phyloP scores from a whole-genome alignment of 1,140 invertebrate species.

The Monomorium pharaonis region DNA sequence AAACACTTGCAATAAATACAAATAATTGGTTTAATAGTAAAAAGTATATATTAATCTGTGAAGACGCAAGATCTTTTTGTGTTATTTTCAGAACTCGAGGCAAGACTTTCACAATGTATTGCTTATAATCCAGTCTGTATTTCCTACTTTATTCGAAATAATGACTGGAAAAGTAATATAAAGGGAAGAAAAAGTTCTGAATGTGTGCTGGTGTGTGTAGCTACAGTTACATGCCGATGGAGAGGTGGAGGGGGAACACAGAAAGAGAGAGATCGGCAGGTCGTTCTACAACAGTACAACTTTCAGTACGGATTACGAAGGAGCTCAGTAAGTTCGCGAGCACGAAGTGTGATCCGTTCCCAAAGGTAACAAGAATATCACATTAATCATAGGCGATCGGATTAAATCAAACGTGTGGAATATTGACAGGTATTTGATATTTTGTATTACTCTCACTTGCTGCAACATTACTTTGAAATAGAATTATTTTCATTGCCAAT shows the following conservation, averaged over 20 bases:
- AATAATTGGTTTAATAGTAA: neutral
- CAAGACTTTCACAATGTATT: neutral
- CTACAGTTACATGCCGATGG: slow-evolving; percentile 11
- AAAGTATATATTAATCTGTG: neutral
- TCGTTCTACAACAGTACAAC: slow-evolving; percentile 72
- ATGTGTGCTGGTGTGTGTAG: neutral
- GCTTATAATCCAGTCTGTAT: neutral
- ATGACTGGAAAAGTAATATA: neutral
- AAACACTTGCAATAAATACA: neutral
- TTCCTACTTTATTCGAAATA: neutral
- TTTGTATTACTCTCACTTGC: neutral
- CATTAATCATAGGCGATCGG: neutral
- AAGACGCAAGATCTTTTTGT: neutral
- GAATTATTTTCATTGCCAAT: neutral
- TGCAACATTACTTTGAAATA: neutral
- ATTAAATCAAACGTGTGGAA: slow-evolving; percentile 11
- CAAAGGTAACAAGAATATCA: neutral
- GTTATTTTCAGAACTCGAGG: neutral
- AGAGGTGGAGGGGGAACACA: slow-evolving; percentile 34
- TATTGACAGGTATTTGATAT: slow-evolving; percentile 28
- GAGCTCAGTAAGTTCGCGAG: slow-evolving; percentile 76
- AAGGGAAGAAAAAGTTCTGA: slow-evolving; percentile 7
- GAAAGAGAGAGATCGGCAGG: slow-evolving; percentile 64
- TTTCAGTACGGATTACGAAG: slow-evolving; percentile 62
- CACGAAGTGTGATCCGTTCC: slow-evolving; percentile 23